Evolutionary conservation across 2,797 vertebrate species (phyloP), one percentile per base, ranked within the genome.

Genomic region (Pampus argenteus): DNA sequence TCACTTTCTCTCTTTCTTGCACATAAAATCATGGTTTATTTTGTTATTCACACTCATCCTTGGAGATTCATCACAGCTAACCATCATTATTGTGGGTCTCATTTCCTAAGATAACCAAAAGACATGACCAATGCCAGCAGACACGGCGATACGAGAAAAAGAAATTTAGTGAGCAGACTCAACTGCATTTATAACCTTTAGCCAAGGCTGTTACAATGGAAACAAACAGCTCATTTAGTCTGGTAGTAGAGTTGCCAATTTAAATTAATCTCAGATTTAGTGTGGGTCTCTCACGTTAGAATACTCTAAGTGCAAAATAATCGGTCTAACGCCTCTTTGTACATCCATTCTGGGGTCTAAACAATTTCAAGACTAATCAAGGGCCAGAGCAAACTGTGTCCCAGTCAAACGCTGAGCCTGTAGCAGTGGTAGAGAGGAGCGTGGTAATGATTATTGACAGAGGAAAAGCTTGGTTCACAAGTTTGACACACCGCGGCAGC

Each of bases 401-500:
- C 58, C 49, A 34, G 6, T 63, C n/a, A 60, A 64, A 38, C 34
- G 55, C 64, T 20, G 31, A 22, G 40, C 18, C 40, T 36, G 23
- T 26, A 71, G 55, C 62, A 74, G 49, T 67, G n/a, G n/a, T 55
- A 68, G 69, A 61, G 5, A 45, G 29, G 6, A n/a, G n/a, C n/a
- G n/a, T n/a, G 4, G 66, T 66, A 76, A 71, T 69, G 66, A 78
- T 78, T 68, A 76, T 67, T 11, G 1, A 45, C 59, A 54, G 42
- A 65, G 48, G 9, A 66, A 67, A 74, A 57, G 58, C 31, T 66
- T 79, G 54, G 22, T 57, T 79, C 70, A 67, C 18, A 44, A 72
- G 44, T 79, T 66, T 71, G 66, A 79, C 31, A 70, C 17, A 9
- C 36, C 47, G 57, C 52, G 73, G 75, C 76, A 78, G 68, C 74